A percentile compares a stretch with the other conserved stretches of the same genome.
Evolutionary conservation across 1,140 invertebrate species (phyloP).

Genomic region (Bombus pascuorum): DNA sequence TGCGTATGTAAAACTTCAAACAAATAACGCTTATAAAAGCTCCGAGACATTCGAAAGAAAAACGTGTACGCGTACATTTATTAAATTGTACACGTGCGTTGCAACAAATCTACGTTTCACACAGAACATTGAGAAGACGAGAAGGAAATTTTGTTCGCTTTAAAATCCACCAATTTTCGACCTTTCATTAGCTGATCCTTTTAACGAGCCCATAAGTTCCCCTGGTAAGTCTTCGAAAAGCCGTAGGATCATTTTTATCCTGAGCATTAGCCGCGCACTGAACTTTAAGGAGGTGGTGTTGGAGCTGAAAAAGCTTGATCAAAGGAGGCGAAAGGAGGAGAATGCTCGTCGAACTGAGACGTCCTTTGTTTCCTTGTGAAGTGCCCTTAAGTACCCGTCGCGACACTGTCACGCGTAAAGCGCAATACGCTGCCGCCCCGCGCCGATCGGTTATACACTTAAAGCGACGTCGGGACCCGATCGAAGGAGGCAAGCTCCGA

Average conservation of each 20-base stretch:
- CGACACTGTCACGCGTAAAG: constrained; percentile 24
- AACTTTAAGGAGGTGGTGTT: constrained; percentile 1
- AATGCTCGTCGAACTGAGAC: neutral
- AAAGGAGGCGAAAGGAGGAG: neutral
- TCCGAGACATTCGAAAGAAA: too few relatives aligned
- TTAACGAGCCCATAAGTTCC: constrained; percentile 14
- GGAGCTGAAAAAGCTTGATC: neutral
- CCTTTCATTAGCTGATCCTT: constrained; percentile 36
- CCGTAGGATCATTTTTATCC: constrained; percentile 37
- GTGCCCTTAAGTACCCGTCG: constrained; percentile 30
- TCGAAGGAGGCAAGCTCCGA: constrained; percentile 10
- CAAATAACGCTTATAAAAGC: neutral
- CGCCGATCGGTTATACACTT: constrained; percentile 29
- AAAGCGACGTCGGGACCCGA: neutral
- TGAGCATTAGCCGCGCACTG: neutral
- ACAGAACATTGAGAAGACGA: too few relatives aligned
- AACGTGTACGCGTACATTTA: neutral
- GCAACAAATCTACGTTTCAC: neutral
- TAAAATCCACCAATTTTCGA: neutral
- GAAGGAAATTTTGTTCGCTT: neutral
- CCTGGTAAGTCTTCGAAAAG: neutral
- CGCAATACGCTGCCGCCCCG: constrained; percentile 22
- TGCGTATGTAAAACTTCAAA: too few relatives aligned
- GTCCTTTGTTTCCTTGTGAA: constrained; percentile 23
- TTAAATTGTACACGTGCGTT: neutral